These are phyloP conservation scores for Sebastes miniatus DNA, from an alignment of 2,797 vertebrate species.

Conservation along the genomic window DNA sequence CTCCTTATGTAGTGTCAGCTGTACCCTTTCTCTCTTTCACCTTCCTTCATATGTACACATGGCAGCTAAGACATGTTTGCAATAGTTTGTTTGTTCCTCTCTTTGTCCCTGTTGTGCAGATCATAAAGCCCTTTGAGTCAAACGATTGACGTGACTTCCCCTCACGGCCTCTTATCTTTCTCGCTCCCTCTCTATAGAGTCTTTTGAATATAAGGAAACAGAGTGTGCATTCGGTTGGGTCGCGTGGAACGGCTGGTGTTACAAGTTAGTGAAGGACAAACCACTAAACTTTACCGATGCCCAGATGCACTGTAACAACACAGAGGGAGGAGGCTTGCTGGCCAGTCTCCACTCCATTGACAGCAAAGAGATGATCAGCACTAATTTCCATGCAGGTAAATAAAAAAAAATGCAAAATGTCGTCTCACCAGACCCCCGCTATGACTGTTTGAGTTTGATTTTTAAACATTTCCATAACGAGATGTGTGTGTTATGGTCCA, in stretches of 20 bases:
- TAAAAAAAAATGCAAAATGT: not conserved
- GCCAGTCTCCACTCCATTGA: slow-evolving; percentile 91
- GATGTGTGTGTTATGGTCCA: slow-evolving; percentile 23
- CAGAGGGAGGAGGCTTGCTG: slow-evolving; percentile 65
- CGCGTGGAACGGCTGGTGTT: slow-evolving; percentile 89
- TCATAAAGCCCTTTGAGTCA: not conserved
- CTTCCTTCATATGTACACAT: not conserved
- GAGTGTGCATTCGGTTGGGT: slow-evolving; percentile 85
- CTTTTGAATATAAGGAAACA: slow-evolving; percentile 82
- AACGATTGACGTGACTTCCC: not conserved
- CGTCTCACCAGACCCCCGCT: not conserved
- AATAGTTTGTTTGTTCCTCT: not conserved
- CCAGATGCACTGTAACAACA: slow-evolving; percentile 68
- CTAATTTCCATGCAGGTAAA: slow-evolving; percentile 84
- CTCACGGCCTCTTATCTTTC: not conserved
- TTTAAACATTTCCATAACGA: not conserved
- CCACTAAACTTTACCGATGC: slow-evolving; percentile 73
- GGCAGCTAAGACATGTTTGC: not conserved
- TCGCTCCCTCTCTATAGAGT: slow-evolving; percentile 69
- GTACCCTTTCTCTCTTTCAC: not conserved
- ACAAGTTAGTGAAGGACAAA: slow-evolving; percentile 75
- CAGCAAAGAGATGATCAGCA: slow-evolving; percentile 87
- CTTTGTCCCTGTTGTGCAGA: not conserved
- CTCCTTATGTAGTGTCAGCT: not conserved
- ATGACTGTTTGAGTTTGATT: not conserved